Evolutionary conservation across 1,140 invertebrate genomes (phyloP).

Genomic region (Drosophila gunungcola): DNA sequence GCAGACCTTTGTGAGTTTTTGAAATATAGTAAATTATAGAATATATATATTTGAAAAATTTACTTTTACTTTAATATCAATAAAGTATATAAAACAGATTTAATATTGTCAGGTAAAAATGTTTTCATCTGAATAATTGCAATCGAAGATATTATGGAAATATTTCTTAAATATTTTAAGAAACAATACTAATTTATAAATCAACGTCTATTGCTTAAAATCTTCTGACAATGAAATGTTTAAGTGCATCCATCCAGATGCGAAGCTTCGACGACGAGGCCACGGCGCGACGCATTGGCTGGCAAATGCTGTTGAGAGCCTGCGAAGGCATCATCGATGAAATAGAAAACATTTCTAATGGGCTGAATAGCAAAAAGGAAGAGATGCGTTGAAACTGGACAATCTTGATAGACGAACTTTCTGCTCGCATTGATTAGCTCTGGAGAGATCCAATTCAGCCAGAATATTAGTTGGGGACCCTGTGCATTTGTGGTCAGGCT

Average conservation of each 20-base stretch:
- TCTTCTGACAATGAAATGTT: neutral
- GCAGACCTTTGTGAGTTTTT: no score
- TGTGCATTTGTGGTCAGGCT: slow-evolving; percentile 11
- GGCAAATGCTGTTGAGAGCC: slow-evolving; percentile 37
- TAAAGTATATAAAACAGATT: no score
- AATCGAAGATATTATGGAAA: no score
- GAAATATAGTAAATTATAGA: no score
- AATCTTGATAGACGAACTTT: slow-evolving; percentile 36
- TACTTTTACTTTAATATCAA: no score
- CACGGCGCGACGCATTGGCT: slow-evolving; percentile 39
- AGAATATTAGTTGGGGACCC: slow-evolving; percentile 33
- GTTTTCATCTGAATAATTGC: no score
- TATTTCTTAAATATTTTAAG: no score
- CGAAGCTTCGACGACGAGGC: slow-evolving; percentile 2
- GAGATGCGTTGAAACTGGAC: slow-evolving; percentile 38
- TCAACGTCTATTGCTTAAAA: no score
- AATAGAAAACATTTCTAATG: slow-evolving; percentile 48
- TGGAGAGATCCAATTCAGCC: slow-evolving; percentile 23
- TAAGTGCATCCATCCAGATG: slow-evolving; percentile 21
- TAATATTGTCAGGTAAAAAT: no score
- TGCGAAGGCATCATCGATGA: slow-evolving; percentile 31
- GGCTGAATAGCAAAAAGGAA: neutral
- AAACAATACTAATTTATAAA: no score
- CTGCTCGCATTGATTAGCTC: slow-evolving; percentile 34
- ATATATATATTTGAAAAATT: no score